Evolutionary conservation across 2,888 invertebrate genomes (phyloP).

Genomic region (Gibbula magus): DNA sequence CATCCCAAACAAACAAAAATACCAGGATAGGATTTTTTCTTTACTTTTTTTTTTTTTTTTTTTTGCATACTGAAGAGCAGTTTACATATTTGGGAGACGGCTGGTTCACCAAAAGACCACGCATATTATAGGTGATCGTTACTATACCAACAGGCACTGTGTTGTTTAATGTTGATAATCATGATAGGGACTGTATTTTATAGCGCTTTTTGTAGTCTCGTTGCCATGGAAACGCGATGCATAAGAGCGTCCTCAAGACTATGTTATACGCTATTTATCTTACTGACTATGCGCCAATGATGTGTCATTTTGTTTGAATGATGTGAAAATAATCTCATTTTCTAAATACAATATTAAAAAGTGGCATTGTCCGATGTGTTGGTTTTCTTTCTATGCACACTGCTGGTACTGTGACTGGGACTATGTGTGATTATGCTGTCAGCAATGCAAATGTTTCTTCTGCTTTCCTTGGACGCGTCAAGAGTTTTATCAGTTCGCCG

Average conservation of each 20-base stretch:
- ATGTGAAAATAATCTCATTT: conserved; percentile 25
- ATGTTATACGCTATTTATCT: conserved; percentile 20
- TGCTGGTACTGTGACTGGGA: too few species aligned
- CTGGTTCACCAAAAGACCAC: background rate
- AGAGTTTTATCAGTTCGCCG: too few species aligned
- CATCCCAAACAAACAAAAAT: background rate
- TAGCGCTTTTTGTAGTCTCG: conserved; percentile 25
- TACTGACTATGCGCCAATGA: conserved; percentile 24
- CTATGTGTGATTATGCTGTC: too few species aligned
- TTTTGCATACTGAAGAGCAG: conserved; percentile 15
- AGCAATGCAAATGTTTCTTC: too few species aligned
- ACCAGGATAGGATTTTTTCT: background rate
- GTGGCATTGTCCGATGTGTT: background rate
- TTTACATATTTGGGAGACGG: background rate
- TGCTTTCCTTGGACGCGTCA: too few species aligned
- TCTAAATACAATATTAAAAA: conserved; percentile 22
- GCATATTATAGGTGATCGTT: conserved; percentile 12
- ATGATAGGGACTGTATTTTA: conserved; percentile 21
- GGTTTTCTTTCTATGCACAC: too few species aligned
- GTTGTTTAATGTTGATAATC: conserved; percentile 17
- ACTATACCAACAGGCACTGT: conserved; percentile 3
- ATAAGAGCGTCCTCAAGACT: conserved; percentile 16
- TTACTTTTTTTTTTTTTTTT: background rate
- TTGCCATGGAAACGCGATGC: conserved; percentile 23
- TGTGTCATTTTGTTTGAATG: conserved; percentile 25